A percentile compares a stretch with the other conserved stretches of the same genome.
Conservation (phyloP, 2,797 vertebrate genomes). For the Neomorphus geoffroyi region DNA sequence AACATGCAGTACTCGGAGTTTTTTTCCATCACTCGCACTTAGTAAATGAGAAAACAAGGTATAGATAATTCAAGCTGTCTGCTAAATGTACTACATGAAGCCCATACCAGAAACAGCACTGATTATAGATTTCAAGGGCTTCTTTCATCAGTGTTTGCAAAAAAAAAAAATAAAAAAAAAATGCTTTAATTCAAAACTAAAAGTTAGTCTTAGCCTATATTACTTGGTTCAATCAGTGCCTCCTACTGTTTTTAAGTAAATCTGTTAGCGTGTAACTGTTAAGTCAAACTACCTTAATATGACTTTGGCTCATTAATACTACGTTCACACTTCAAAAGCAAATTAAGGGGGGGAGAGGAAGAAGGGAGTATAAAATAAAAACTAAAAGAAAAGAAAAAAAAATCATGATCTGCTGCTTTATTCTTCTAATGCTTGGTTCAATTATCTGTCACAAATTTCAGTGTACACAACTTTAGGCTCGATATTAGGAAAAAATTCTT, state of each 20-base stretch:
- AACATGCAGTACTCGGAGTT: neutral
- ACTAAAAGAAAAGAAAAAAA: neutral
- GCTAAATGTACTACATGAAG: neutral
- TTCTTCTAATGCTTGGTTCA: neutral
- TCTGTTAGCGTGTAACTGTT: neutral
- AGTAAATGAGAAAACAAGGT: neutral
- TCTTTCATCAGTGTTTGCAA: neutral
- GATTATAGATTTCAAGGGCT: neutral
- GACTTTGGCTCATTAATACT: neutral
- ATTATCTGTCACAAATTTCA: neutral
- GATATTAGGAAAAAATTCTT: no score
- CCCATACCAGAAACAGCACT: neutral
- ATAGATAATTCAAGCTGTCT: neutral
- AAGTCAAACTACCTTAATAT: neutral
- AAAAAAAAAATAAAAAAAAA: neutral
- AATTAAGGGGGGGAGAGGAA: rapidly evolving
- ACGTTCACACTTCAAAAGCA: neutral
- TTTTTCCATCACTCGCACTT: neutral
- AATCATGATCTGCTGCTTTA: neutral
- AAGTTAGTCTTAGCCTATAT: neutral
- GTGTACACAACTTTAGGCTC: neutral
- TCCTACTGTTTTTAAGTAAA: neutral
- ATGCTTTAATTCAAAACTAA: neutral
- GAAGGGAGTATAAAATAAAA: neutral
- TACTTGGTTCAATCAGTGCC: neutral